Evolutionary conservation across 2,888 invertebrate species (phyloP), one percentile per base, ranked within the genome.

Genomic region (Agrotis puta): DNA sequence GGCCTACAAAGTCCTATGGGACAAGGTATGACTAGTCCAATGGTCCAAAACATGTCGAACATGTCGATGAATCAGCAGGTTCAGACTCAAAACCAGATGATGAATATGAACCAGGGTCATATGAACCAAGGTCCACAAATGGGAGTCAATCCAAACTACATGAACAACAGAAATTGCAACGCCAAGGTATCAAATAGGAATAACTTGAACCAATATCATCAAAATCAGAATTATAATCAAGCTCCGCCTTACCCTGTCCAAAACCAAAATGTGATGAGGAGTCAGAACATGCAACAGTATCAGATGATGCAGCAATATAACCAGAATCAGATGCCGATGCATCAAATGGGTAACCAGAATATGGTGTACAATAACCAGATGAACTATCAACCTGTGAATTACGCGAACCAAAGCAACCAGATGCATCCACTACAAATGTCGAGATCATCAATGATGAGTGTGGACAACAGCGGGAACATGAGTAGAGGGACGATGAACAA

Each of bases 381-480:
- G 83, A 93, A 92, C 68, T 95, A 95, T 72, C 95, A 93, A 82
- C 89, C 88, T 0, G 84, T 90, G 33, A 93, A 87, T 73, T 95
- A 95, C 75, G 85, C 87, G 1, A 92, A 91, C 75, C 94, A 93
- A 85, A 90, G 84, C 57, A 92, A 89, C 65, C 95, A 93, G 72
- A 92, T 94, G 88, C 92, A 95, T 84, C 92, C 91, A 2, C 83
- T 94, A 85, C 95, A 95, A 87, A 93, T 95, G 92, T 96, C 95
- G 0, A 91, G 95, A 71, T 95, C 95, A 3, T 96, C 96, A 0
- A 87, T 94, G 62, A 96, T 96, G 96, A 96, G 96, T 70, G 95
- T 95, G 0, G 95, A 96, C 71, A 95, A 93, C 81, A 95, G 94
- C 70, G 94, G 93, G 0, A 94, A 93, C 70, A 94, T 94, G 92